Evolutionary conservation across 2,888 invertebrate genomes (phyloP).

Genomic region (Gisinianus flammeolus): DNA sequence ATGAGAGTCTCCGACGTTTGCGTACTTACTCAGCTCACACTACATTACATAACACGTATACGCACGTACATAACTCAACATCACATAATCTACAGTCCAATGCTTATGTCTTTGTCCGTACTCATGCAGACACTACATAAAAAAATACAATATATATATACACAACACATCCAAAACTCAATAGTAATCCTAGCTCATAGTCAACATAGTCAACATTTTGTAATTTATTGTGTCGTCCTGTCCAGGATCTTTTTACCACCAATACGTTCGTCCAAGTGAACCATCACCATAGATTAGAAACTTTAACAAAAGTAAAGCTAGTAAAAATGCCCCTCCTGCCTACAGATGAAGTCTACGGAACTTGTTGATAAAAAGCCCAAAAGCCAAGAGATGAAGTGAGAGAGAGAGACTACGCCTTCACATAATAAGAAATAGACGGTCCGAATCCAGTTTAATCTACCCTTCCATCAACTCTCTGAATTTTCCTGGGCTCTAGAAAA

Average conservation of each 20-base stretch:
- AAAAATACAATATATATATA: background rate
- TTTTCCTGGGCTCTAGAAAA: constrained; percentile 34
- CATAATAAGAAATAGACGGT: constrained; percentile 35
- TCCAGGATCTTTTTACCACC: constrained; percentile 39
- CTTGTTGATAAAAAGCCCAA: constrained; percentile 28
- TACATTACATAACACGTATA: background rate
- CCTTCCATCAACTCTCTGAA: constrained; percentile 44
- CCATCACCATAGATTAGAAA: constrained; percentile 31
- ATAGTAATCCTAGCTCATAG: constrained; percentile 31
- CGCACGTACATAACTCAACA: background rate
- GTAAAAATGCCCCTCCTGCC: constrained; percentile 20
- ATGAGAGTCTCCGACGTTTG: constrained; percentile 8
- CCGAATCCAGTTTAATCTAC: constrained; percentile 42
- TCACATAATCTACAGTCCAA: background rate
- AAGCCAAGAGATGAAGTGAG: constrained; percentile 16
- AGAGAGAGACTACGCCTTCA: constrained; percentile 37
- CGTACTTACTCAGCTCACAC: background rate
- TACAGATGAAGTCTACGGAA: constrained; percentile 25
- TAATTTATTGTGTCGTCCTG: constrained; percentile 47
- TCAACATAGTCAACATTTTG: constrained; percentile 46
- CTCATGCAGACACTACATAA: background rate
- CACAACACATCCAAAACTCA: background rate
- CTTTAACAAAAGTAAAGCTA: constrained; percentile 8
- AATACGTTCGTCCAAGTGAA: constrained; percentile 8
- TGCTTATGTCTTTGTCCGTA: background rate